Evolutionary conservation across 1,140 invertebrate species (phyloP), one percentile per base, ranked within the genome.

Genomic region (Hypsibius dujardini): DNA sequence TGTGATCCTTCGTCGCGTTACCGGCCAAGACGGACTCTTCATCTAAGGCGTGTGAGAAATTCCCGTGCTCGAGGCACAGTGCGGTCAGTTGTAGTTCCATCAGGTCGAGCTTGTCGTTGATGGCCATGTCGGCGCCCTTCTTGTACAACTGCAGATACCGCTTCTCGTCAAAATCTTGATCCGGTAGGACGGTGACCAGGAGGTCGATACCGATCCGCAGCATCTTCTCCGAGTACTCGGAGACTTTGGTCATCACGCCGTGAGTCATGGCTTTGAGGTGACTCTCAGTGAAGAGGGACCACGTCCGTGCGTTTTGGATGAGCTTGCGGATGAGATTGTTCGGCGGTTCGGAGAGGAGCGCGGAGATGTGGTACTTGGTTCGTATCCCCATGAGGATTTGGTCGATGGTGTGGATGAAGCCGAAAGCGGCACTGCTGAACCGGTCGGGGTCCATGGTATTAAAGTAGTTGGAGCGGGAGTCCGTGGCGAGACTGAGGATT

Each of bases 151-250:
- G 50, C 50, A 7, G 50, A 56, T 56, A 56, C 50, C 50, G 50
- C 50, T 56, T n/a, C n/a, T 56, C 50, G 7, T 56, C 50, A 56
- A 56, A 56, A 56, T n/a, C 50, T 56, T 56, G 7, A 56, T 56
- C 50, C 7, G 50, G 50, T 7, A 56, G 7, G n/a, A 56, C 7
- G 7, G 50, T n/a, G 50, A n/a, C n/a, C 50, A 56, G 7, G 7
- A 56, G n/a, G 7, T 56, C n/a, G 7, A 56, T 7, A 7, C n/a
- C 50, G 7, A 56, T 7, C n/a, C 50, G 50, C 50, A 56, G 50
- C 50, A 56, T 56, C 7, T 56, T 56, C n/a, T 56, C 50, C n/a
- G 50, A 56, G 7, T 7, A 7, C 7, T 7, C 7, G 7, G 7
- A 7, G 50, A 56, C n/a, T 7, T 56, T n/a, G 50, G 7, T 7